Percentiles rank a stretch among this genome's conserved stretches.
phyloP scores from a whole-genome alignment of 2,888 invertebrate genomes.

The Ormyrus thymus region DNA sequence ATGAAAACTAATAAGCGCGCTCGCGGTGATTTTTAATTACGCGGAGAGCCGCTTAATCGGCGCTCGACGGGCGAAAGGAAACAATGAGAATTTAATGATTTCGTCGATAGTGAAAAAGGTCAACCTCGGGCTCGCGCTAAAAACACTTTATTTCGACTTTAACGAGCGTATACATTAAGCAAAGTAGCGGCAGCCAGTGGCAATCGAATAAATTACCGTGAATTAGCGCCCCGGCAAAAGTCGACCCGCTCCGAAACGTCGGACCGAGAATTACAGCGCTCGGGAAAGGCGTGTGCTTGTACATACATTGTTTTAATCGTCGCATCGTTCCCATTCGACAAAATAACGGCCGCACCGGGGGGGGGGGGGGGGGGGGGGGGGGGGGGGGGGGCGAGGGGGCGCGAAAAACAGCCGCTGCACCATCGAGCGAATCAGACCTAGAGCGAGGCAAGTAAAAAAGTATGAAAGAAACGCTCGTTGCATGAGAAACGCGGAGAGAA shows the following conservation, averaged over 20 bases:
- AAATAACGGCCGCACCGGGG: not conserved
- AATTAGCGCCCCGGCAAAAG: conserved; percentile 21
- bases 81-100: too few species aligned
- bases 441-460: not conserved
- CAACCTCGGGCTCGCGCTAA: conserved; percentile 11
- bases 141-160: conserved; percentile 13
- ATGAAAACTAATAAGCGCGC: not conserved
- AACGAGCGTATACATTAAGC: not conserved
- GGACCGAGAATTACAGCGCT: conserved; percentile 1
- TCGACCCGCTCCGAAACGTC: not conserved
- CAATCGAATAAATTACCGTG: conserved; percentile 32
- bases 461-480: conserved; percentile 6
- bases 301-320: conserved; percentile 44
- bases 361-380: not conserved
- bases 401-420: conserved; percentile 2
- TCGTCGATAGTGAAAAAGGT: not conserved
- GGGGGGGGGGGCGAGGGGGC: not conserved
- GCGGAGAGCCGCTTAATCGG: not conserved
- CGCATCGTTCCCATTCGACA: conserved; percentile 49
- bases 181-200: not conserved
- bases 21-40: not conserved
- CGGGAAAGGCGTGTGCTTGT: not conserved
- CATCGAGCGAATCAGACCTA: conserved; percentile 39
- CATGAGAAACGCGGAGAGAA: conserved; percentile 16
- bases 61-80: too few species aligned